Percentiles rank a stretch among this genome's conserved stretches.
These are phyloP conservation scores for Perodicticus potto DNA, from an alignment of 2,797 vertebrate genomes.

Conservation along the genomic window DNA sequence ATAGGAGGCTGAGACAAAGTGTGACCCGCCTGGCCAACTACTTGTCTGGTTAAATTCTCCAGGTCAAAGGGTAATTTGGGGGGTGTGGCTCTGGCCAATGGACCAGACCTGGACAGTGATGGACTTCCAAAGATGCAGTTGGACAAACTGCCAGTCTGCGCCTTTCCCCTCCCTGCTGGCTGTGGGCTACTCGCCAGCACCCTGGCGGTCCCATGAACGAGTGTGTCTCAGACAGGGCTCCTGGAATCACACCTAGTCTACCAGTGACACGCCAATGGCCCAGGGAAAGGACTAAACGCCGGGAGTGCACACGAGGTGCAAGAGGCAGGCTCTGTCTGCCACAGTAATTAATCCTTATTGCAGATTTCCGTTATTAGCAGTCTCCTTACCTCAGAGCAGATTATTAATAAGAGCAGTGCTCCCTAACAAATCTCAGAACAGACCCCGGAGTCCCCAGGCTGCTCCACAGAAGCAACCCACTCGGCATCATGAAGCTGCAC, in stretches of 20 bases:
- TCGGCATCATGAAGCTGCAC: not conserved
- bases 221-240: not conserved
- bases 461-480: accelerated
- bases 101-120: not conserved
- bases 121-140: not conserved
- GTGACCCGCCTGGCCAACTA: not conserved
- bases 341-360: conserved; percentile 35
- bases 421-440: conserved; percentile 10
- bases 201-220: accelerated
- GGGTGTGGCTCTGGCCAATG: not conserved
- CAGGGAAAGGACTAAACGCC: not conserved
- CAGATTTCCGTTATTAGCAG: conserved; percentile 32
- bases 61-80: not conserved
- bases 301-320: not conserved
- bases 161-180: accelerated
- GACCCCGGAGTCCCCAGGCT: not conserved
- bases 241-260: not conserved
- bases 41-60: not conserved
- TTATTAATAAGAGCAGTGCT: not conserved
- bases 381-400: not conserved
- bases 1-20: accelerated
- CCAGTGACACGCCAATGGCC: not conserved
- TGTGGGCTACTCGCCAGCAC: not conserved
- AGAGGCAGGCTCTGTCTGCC: not conserved
- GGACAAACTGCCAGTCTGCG: accelerated